Evolutionary conservation across 2,113 vertebrate species (phyloP).

Genomic region (Callocephalon fimbriatum): DNA sequence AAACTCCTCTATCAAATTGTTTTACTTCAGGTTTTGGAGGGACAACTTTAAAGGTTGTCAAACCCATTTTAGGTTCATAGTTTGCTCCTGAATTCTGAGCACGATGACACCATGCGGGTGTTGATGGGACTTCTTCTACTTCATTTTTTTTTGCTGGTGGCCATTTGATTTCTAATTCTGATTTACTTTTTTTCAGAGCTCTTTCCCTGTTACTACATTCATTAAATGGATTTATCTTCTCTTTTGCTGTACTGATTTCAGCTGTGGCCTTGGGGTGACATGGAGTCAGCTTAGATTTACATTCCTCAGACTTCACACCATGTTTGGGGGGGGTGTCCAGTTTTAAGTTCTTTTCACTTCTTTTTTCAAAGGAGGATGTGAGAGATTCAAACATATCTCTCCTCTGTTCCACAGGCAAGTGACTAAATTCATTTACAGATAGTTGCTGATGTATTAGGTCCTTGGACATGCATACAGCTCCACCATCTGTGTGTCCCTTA

Average conservation of each 20-base stretch:
- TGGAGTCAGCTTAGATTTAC: not conserved
- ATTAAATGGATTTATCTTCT: not conserved
- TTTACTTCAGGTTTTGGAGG: slow-evolving; percentile 84
- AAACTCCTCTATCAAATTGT: slow-evolving; percentile 68
- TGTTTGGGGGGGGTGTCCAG: not conserved
- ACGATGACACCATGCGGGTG: slow-evolving; percentile 43
- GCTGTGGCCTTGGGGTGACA: not conserved
- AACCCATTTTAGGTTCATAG: slow-evolving; percentile 82
- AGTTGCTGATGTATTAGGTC: not conserved
- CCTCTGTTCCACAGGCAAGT: not conserved
- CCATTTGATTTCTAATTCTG: not conserved
- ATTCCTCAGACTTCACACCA: not conserved
- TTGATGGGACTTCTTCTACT: not conserved
- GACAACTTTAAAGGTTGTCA: slow-evolving; percentile 93
- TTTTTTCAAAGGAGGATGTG: not conserved
- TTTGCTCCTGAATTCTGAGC: slow-evolving; percentile 72
- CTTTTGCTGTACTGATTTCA: not conserved
- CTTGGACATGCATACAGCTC: not conserved
- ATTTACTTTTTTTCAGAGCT: not conserved
- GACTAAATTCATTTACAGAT: not conserved
- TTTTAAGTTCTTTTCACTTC: not conserved
- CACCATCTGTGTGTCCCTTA: not conserved
- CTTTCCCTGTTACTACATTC: not conserved
- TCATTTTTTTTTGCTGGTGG: not conserved
- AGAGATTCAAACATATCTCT: not conserved